Percentiles rank a stretch among this genome's conserved stretches.
Evolutionary conservation across 2,888 invertebrate genomes (phyloP).

Genomic region (Zhuqinia jingwanae): DNA sequence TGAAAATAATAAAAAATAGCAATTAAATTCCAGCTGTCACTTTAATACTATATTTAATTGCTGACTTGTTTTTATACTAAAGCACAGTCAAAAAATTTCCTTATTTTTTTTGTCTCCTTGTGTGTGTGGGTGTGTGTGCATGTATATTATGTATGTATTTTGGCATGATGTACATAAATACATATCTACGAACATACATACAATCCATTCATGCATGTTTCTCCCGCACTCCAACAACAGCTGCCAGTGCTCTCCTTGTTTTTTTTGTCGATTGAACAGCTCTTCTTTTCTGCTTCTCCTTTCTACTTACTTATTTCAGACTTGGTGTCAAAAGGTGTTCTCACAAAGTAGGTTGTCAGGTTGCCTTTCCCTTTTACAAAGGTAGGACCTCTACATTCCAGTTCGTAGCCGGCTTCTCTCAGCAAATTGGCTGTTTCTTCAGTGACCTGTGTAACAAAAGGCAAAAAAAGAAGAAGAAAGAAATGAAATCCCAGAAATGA

Average conservation of each 20-base stretch:
- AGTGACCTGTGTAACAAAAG: too few species aligned
- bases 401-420: constrained; percentile 91
- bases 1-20: constrained; percentile 1
- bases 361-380: constrained; percentile 97
- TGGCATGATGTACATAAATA: too few species aligned
- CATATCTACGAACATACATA: neutral
- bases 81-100: neutral
- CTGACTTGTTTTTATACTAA: neutral
- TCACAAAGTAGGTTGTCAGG: constrained; percentile 94
- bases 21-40: constrained; percentile 35
- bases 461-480: too few species aligned
- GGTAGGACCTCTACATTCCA: constrained; percentile 95
- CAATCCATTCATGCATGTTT: neutral
- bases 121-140: neutral
- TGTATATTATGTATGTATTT: too few species aligned
- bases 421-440: constrained; percentile 91
- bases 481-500: neutral
- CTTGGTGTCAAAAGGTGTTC: constrained; percentile 86
- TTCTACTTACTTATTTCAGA: constrained; percentile 69
- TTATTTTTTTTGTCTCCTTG: neutral
- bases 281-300: neutral
- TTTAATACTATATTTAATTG: too few species aligned
- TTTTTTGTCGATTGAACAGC: neutral
- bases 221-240: neutral
- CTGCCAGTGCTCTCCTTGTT: neutral